Evolutionary conservation across 2,113 vertebrate species (phyloP), one percentile per base, ranked within the genome.

Genomic region (Athene cunicularia): DNA sequence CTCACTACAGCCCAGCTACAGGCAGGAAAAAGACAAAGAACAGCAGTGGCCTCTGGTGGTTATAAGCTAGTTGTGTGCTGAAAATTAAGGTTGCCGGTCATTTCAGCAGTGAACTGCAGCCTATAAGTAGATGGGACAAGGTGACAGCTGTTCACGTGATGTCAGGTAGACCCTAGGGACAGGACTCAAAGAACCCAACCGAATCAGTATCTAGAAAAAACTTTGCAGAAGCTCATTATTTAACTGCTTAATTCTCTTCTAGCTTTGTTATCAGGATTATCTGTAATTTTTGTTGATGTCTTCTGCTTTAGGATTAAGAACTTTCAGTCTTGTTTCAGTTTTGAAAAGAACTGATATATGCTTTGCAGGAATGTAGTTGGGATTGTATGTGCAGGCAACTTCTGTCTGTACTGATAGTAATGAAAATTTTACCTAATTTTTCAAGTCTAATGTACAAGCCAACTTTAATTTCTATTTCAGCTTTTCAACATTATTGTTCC

Each of bases 1-100:
- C 32, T 76, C 11, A 1, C 26, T 21, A 4, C 35, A 45, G 75
- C 32, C 18, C 37, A 30, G 59, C 64, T 58, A 8, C 30, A 4
- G 11, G 12, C 23, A 26, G 37, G 43, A 50, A 47, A 49, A 70
- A 81, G 70, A 39, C 53, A 32, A 80, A 90, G 97, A 82, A 23
- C 96, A 77, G 93, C 86, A 97, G 93, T 96, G 97, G 84, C 97
- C 94, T 94, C 97, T 97, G 80, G 70, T 95, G 95, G 96, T 59
- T 62, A 8, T 20, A 53, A 41, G 32, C n/a, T 32, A 5, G 27
- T 58, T 50, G 35, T 76, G 15, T 87, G 73, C 58, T 67, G 52
- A 50, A 60, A 28, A 11, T 4, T 3, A 3, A 10, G 20, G 8
- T 35, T 27, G 7, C 30, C 2, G 2, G 20, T 70, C 8, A 0